Conservation (phyloP, 2,113 vertebrate species). For the Syngnathus floridae region DNA sequence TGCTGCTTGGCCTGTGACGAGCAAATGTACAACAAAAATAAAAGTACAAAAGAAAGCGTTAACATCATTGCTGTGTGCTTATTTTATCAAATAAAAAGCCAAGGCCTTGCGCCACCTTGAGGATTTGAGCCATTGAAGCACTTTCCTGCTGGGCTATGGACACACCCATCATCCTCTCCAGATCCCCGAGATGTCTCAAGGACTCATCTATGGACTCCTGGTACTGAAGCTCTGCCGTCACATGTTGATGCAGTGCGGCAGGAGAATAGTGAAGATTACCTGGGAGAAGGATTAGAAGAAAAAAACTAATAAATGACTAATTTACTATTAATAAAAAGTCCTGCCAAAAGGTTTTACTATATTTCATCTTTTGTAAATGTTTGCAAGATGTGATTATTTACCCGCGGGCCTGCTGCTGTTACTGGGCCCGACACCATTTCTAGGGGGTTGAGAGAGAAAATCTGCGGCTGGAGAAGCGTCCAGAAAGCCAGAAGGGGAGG, state of each 20-base stretch:
- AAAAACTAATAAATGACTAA: background rate
- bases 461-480: constrained; percentile 39
- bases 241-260: constrained; percentile 79
- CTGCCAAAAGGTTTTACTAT: background rate
- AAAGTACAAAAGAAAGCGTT: background rate
- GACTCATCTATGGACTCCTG: constrained; percentile 88
- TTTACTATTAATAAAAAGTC: background rate
- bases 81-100: background rate
- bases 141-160: constrained; percentile 91
- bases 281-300: constrained; percentile 31
- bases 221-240: constrained; percentile 85
- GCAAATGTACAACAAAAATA: background rate
- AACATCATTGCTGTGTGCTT: background rate
- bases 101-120: constrained; percentile 74
- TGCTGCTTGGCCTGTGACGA: constrained; percentile 82
- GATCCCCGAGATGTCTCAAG: constrained; percentile 78
- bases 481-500: constrained; percentile 60
- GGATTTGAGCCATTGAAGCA: constrained; percentile 85
- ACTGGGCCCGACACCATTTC: constrained; percentile 55
- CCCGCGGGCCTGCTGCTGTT: constrained; percentile 23
- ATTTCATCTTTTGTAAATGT: background rate
- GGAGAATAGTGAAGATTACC: constrained; percentile 82
- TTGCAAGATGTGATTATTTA: constrained; percentile 11
- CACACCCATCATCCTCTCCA: constrained; percentile 81
- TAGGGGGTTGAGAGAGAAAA: constrained; percentile 45